Conservation (phyloP, 2,113 vertebrate species). For the Speoplatyrhinus poulsoni region DNA sequence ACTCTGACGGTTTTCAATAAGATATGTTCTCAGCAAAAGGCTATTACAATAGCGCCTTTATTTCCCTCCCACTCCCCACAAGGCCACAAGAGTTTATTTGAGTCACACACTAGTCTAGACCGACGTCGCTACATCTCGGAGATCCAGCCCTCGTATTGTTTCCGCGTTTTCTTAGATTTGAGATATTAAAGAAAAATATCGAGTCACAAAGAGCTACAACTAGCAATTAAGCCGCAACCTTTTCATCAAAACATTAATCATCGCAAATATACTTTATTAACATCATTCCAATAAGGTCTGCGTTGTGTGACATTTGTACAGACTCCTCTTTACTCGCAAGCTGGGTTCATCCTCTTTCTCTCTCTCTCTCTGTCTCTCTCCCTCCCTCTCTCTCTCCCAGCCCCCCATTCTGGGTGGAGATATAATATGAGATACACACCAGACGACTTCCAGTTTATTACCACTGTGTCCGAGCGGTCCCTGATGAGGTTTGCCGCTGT, state of each 20-base stretch:
- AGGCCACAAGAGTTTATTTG: conserved; percentile 18
- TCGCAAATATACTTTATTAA: conserved; percentile 51
- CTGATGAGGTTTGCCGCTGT: conserved; percentile 74
- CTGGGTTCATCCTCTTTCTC: too few relatives aligned
- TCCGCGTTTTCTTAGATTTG: neutral
- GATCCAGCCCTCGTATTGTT: neutral
- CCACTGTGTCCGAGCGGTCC: conserved; percentile 69
- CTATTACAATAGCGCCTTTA: conserved; percentile 37
- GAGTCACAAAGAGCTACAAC: conserved; percentile 18
- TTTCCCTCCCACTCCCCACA: neutral
- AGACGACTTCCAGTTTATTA: conserved; percentile 76
- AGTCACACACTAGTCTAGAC: conserved; percentile 15
- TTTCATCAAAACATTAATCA: conserved; percentile 29
- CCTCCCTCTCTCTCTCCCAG: too few relatives aligned
- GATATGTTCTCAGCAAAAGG: conserved; percentile 6
- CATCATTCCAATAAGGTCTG: conserved; percentile 41
- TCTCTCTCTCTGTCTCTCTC: too few relatives aligned
- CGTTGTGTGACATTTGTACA: too few relatives aligned
- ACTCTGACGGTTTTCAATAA: conserved; percentile 31
- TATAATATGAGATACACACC: conserved; percentile 68
- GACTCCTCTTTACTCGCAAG: too few relatives aligned
- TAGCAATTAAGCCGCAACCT: conserved; percentile 30
- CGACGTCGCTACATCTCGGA: neutral
- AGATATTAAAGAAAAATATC: neutral
- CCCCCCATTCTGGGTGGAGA: conserved; percentile 45